Percentiles rank a stretch among this genome's conserved stretches.
These are phyloP conservation scores for Macropis europaea DNA, from an alignment of 2,888 invertebrate species.

Conservation along the genomic window DNA sequence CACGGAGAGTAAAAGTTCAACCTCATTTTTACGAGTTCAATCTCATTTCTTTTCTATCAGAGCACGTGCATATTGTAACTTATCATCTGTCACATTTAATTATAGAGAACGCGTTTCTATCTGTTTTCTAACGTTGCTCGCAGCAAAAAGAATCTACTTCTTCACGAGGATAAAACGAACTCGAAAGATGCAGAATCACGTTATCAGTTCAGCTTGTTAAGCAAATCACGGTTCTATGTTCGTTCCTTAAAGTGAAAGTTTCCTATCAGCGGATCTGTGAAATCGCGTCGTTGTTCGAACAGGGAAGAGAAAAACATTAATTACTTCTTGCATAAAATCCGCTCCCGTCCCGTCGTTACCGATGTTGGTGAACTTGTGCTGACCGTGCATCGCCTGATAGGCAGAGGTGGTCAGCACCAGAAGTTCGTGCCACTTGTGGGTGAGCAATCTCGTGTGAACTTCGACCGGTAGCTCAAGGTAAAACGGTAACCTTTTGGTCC, in stretches of 20 bases:
- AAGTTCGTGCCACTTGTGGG: constrained; percentile 99
- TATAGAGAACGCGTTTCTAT: too few relatives aligned
- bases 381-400: constrained; percentile 94
- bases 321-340: constrained; percentile 93
- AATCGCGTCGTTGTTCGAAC: too few relatives aligned
- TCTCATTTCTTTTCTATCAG: too few relatives aligned
- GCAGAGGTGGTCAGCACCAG: constrained; percentile 96
- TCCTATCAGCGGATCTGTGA: neutral
- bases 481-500: constrained; percentile 99
- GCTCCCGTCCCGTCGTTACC: constrained; percentile 83
- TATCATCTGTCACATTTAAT: too few relatives aligned
- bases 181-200: neutral
- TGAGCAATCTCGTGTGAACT: constrained; percentile 96
- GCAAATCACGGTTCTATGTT: neutral
- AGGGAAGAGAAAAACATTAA: constrained; percentile 18
- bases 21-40: too few relatives aligned
- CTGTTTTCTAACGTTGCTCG: neutral
- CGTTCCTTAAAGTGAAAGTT: constrained; percentile 28
- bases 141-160: neutral
- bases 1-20: too few relatives aligned
- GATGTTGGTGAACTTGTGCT: constrained; percentile 78
- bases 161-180: neutral
- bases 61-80: too few relatives aligned
- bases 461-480: constrained; percentile 97
- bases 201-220: neutral